Percentiles rank a stretch among this genome's conserved stretches.
Evolutionary conservation across 2,888 invertebrate species (phyloP).

Genomic region (Rhogogaster chlorosoma): DNA sequence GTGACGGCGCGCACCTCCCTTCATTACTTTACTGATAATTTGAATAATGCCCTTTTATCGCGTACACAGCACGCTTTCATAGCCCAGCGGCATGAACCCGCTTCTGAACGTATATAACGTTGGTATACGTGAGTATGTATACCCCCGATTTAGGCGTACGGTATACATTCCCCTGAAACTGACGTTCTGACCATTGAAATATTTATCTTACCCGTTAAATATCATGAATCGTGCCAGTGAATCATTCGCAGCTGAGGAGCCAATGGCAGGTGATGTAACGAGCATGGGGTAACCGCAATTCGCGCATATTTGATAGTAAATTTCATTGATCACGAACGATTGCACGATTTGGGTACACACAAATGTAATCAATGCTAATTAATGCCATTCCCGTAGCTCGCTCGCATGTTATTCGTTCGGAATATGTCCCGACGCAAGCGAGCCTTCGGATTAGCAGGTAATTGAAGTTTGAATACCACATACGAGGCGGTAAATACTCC

Average conservation of each 20-base stretch:
- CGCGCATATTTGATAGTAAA: constrained; percentile 42
- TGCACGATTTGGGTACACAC: constrained; percentile 29
- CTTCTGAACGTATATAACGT: background rate
- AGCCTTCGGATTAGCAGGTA: constrained; percentile 31
- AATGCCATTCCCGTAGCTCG: constrained; percentile 36
- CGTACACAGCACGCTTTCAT: constrained; percentile 29
- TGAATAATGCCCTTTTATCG: constrained; percentile 40
- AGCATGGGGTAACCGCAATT: constrained; percentile 37
- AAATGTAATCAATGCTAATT: constrained; percentile 43
- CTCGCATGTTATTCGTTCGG: constrained; percentile 21
- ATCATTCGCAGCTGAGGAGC: constrained; percentile 22
- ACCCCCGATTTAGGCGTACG: background rate
- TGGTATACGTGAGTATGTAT: background rate
- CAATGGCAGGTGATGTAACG: constrained; percentile 33
- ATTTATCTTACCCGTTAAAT: constrained; percentile 45
- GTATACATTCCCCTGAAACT: background rate
- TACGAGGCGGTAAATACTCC: constrained; percentile 31
- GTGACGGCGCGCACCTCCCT: constrained; percentile 42
- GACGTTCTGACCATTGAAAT: constrained; percentile 8
- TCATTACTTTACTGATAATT: constrained; percentile 47
- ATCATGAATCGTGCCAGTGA: constrained; percentile 12
- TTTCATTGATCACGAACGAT: constrained; percentile 42
- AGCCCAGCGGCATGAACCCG: background rate
- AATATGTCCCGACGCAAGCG: constrained; percentile 9
- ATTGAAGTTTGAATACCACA: constrained; percentile 40